Evolutionary conservation across 64 coral and sea anemone genomes (phyloP).

Genomic region (Hydrozoanthus tunicans): DNA sequence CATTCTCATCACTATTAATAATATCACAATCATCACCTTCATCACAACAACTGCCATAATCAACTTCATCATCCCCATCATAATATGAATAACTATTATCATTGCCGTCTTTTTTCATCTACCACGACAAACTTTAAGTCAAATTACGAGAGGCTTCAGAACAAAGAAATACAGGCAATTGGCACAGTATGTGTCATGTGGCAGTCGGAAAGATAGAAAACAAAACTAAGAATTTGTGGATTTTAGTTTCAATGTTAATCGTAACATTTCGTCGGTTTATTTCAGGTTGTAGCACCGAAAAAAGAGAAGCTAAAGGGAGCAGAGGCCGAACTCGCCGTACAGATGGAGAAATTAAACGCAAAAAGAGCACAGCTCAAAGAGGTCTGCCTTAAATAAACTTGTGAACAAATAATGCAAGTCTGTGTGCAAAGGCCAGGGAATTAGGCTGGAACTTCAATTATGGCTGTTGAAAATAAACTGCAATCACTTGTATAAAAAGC

Average conservation of each 20-base stretch:
- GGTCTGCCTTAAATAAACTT: slow-evolving; percentile 26
- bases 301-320: slow-evolving; percentile 94
- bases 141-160: too few relatives aligned
- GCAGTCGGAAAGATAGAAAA: neutral
- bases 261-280: neutral
- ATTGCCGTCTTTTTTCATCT: neutral
- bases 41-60: neutral
- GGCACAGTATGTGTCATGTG: too few relatives aligned
- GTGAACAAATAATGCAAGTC: neutral
- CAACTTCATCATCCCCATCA: neutral
- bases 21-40: neutral
- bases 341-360: slow-evolving; percentile 97
- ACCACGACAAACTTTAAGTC: too few relatives aligned
- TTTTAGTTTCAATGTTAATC: neutral
- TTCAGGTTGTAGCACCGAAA: slow-evolving; percentile 97
- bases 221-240: neutral
- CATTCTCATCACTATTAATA: neutral
- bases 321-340: slow-evolving; percentile 90
- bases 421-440: neutral
- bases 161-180: too few relatives aligned
- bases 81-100: neutral
- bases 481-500: too few relatives aligned
- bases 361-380: slow-evolving; percentile 96
- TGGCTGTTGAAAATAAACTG: too few relatives aligned
- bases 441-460: neutral